Base-by-base conservation (phyloP, 2,113 vertebrate species). In the Chrysemys picta region DNA sequence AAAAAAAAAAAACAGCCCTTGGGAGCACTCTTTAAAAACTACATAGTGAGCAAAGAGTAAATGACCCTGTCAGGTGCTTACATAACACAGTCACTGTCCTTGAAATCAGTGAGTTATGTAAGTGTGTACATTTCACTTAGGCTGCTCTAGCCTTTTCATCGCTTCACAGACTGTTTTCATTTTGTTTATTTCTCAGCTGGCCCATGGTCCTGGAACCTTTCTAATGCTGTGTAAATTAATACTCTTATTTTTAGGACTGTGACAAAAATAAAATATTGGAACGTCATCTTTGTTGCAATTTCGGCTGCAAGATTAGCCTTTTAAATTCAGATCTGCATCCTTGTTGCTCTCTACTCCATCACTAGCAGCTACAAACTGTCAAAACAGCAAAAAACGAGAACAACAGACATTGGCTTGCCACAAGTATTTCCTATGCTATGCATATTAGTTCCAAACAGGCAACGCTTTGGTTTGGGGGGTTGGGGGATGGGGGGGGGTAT, bases 141-240 rank as follows among this genome's bases (percentile, higher is more conserved):
- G 2, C 62, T 14, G 90, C 84, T 75, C 72, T 1, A 7, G 89
- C 80, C 90, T 54, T 83, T 1, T 0, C 75, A 49, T 82, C 1
- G 88, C 96, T 92, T 92, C 72, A 91, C 97, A 96, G 88, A 59
- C 81, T 96, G 91, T 89, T 97, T 95, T 93, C 93, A 96, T 97
- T 96, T 95, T 75, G 54, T 82, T 82, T 93, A 35, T 95, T 90
- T 54, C 80, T 97, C 87, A 92, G 86, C 86, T 29, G 93, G 89
- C 88, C 83, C 93, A 95, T 96, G 94, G 85, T 96, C 89, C 52
- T 89, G 53, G 72, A 62, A n/a, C 11, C 76, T 47, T 62, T 56
- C 95, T 59, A 84, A 82, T 13, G 0, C 84, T 4, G 1, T 93
- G 89, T 94, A 94, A 93, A 95, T 91, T 89, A 93, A 86, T 84